phyloP scores from a whole-genome alignment of 2,113 vertebrate species.

The Myiagra hebetior region DNA sequence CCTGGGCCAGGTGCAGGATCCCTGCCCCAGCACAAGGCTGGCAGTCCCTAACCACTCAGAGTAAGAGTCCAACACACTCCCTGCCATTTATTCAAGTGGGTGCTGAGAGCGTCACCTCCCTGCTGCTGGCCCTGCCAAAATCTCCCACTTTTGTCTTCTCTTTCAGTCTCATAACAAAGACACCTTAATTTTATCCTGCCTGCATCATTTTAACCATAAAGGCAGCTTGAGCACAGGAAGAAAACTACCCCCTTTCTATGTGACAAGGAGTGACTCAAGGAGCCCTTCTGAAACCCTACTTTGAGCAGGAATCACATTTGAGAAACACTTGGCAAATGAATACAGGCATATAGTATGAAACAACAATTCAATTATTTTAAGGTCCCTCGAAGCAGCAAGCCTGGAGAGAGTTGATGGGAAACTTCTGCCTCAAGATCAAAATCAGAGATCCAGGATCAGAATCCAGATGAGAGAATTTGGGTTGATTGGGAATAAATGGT shows the following conservation, averaged over 20 bases:
- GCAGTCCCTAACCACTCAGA: background rate
- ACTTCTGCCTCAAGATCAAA: background rate
- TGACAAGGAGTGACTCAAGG: background rate
- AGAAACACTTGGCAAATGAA: background rate
- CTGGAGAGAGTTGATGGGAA: background rate
- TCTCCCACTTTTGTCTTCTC: background rate
- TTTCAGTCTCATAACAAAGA: background rate
- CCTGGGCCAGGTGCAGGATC: background rate
- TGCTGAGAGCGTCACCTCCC: background rate
- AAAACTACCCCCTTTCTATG: background rate
- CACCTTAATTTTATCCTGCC: background rate
- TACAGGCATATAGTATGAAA: background rate
- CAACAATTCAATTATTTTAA: background rate
- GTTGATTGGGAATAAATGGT: background rate
- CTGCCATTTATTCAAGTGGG: background rate
- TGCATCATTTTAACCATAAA: background rate
- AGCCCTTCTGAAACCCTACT: background rate
- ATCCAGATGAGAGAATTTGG: background rate
- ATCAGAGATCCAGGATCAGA: background rate
- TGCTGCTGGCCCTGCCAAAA: background rate
- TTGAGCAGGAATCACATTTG: background rate
- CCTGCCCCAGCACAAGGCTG: background rate
- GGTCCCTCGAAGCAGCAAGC: background rate
- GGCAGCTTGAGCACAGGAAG: background rate
- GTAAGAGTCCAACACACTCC: background rate